Base-by-base conservation (phyloP, 1,140 invertebrate species). In the Stenopsyche tienmushanensis region DNA sequence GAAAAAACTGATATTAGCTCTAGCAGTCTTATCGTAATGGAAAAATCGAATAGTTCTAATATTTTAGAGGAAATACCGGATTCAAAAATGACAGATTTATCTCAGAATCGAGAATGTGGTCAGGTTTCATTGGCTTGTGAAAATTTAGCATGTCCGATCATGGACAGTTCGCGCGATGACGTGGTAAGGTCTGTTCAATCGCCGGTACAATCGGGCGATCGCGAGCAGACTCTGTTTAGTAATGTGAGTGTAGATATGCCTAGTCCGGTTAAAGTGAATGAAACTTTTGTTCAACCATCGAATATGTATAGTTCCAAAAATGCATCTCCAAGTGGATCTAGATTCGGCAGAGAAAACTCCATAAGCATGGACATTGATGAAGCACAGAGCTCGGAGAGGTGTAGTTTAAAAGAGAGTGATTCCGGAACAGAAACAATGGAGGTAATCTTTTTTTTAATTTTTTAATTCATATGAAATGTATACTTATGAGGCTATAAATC, bases 401-500 rank as follows among this genome's bases (percentile, higher is more conserved):
- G 72, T 24, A 63, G 34, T 34, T 54, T 65, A 58, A 80, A 85
- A 29, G 87, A 89, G 76, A 86, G 88, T 39, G 88, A 90, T 77
- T 89, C 88, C 53, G 87, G 88, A n/a, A 88, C 89, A 72, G 89
- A 90, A 76, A 89, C 86, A 72, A 90, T 90, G 89, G 89, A 90
- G 76, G 87, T 90, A 69, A 69, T 39, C 58, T 24, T 66, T 17
- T 9, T n/a, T n/a, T n/a, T n/a, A n/a, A n/a, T n/a, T n/a, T n/a
- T n/a, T n/a, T n/a, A n/a, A n/a, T n/a, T n/a, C n/a, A n/a, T n/a
- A n/a, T n/a, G n/a, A n/a, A n/a, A n/a, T n/a, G n/a, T n/a, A n/a
- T n/a, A n/a, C n/a, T n/a, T n/a, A n/a, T n/a, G n/a, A n/a, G n/a
- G n/a, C n/a, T n/a, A n/a, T n/a, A n/a, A n/a, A n/a, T n/a, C n/a